Evolutionary conservation across 2,797 vertebrate genomes (phyloP), one percentile per base, ranked within the genome.

Genomic region (Enoplosus armatus): DNA sequence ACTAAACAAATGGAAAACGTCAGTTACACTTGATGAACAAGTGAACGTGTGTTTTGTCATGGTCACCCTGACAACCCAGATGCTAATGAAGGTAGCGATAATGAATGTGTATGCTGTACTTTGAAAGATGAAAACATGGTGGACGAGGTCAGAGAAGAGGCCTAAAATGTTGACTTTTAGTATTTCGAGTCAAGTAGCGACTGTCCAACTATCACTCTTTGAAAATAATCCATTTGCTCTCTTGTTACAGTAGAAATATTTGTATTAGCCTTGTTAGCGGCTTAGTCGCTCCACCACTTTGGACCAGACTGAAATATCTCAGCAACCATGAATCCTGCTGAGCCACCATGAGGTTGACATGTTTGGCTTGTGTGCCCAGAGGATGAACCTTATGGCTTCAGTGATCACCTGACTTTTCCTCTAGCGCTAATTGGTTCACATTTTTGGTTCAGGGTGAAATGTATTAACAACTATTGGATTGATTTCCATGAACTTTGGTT

Each of bases 1-100:
- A 75, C 47, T 11, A 72, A 81, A 85, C 68, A 75, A 73, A 82
- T 80, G 80, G 82, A 87, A 85, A 87, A 80, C 54, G 22, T 80
- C 71, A 53, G 70, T 65, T 72, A 31, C 72, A 76, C 83, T 84
- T 14, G 58, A 72, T 24, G 35, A 83, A 75, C 51, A 58, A 43
- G 65, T 29, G n/a, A 72, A 47, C 51, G 58, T 80, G 75, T 79
- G 84, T 84, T 88, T 80, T 62, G 84, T 84, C 54, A 29, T 3
- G 27, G 73, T 86, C 71, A 3, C 70, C 76, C 22, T 14, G 61
- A 54, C 67, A 62, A 78, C 70, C 18, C 69, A 48, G 60, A 71
- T 70, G 60, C 75, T 58, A 31, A 66, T 37, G 61, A 71, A 18
- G 51, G 80, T 20, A 29, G 58, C 24, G 54, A 9, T 61, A 56